Base-by-base conservation (phyloP, 1,140 invertebrate species). In the Charaxes varanes region DNA sequence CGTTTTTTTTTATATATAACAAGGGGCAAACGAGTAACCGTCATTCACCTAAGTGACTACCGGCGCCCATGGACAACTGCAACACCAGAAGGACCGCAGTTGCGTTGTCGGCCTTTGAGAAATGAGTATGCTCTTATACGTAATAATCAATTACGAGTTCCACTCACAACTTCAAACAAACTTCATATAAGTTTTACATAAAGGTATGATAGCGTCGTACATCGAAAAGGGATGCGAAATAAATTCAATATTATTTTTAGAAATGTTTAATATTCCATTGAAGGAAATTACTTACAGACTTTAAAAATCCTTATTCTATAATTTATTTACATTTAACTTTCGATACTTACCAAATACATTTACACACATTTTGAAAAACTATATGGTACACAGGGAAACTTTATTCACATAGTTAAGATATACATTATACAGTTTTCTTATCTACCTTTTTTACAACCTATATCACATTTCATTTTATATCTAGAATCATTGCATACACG, bases 391-490 rank as follows among this genome's bases (percentile, higher is more conserved):
- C 55, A 51, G 62, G 53, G 48, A 47, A 56, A 33, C n/a, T 18
- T 42, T 13, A 27, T 47, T 37, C 21, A 45, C 33, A 32, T 11
- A 37, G 18, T 28, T n/a, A 53, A 50, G 51, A 62, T 62, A 73
- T 56, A 77, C 62, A 68, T 64, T 62, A 73, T 56, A 77, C 62
- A 68, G 56, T 65, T 64, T 50, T 61, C 70, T 79, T 77, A 69
- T 18, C 49, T 66, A 72, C 47, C 35, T 59, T 78, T 72, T 81
- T 81, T 81, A 81, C 77, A 81, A 62, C 51, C 76, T 81, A 81
- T 81, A 81, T 81, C 77, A 82, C 78, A 79, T 82, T 82, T 79
- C 61, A 66, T 76, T 70, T 77, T 76, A 74, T 73, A 62, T 42
- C 66, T 77, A 74, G 37, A 44, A 7, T 48, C 24, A 53, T 47